Percentiles rank a stretch among this genome's conserved stretches.
phyloP scores from a whole-genome alignment of 2,797 vertebrate genomes.

The Poecilia picta region DNA sequence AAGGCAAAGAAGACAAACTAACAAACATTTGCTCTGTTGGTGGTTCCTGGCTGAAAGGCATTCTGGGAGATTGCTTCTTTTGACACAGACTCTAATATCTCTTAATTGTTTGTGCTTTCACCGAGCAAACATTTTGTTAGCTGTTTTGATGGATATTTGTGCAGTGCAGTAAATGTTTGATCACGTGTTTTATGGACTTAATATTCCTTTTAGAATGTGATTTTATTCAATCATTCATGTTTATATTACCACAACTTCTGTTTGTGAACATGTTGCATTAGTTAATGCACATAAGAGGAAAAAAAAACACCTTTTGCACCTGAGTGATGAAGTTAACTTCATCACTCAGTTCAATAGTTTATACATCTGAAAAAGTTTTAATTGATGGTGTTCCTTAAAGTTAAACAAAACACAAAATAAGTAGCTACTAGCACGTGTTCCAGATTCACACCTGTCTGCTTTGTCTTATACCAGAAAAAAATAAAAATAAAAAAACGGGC shows the following conservation, averaged over 20 bases:
- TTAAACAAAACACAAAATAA: neutral
- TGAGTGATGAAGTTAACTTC: too few relatives aligned
- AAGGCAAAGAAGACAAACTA: neutral
- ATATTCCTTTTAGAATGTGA: neutral
- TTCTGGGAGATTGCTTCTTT: neutral
- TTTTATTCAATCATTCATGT: neutral
- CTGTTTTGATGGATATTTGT: neutral
- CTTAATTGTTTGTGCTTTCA: neutral
- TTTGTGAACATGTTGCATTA: neutral
- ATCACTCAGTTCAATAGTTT: neutral
- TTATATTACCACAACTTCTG: neutral
- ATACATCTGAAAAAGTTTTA: neutral
- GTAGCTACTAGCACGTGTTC: neutral
- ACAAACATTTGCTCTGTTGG: neutral
- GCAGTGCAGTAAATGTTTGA: neutral
- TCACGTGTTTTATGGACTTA: neutral
- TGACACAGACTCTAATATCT: neutral
- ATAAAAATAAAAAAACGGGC: neutral
- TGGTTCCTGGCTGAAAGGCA: neutral
- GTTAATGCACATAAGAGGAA: neutral
- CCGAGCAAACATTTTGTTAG: neutral
- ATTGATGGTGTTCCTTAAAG: neutral
- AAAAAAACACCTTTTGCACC: neutral
- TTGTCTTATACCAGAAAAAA: neutral
- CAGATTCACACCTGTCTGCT: neutral